These are phyloP conservation scores for Teleiodes luculella DNA, from an alignment of 2,888 invertebrate genomes.

Conservation along the genomic window DNA sequence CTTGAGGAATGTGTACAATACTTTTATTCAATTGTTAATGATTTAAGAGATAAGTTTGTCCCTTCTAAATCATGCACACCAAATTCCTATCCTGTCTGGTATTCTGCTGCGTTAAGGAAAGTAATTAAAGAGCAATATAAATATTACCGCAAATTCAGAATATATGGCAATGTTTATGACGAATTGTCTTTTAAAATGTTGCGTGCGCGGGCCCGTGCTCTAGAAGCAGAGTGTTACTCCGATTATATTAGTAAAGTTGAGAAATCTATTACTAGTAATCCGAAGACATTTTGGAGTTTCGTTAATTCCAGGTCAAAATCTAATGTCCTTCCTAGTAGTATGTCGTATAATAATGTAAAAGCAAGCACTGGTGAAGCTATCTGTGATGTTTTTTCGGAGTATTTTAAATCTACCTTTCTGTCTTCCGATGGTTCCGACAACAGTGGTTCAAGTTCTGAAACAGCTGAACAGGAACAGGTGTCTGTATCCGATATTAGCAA, in stretches of 20 bases:
- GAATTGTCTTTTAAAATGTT: no score
- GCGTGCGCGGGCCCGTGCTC: neutral
- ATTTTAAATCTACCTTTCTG: neutral
- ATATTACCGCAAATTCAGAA: no score
- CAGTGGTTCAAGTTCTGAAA: neutral
- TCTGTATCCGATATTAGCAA: neutral
- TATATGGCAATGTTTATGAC: no score
- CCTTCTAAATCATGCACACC: no score
- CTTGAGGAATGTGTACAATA: no score
- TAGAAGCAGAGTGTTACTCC: neutral
- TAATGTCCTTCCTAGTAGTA: neutral
- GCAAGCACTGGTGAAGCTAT: neutral
- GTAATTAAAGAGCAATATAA: no score
- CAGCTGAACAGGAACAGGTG: no score
- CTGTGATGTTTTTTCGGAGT: neutral
- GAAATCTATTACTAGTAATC: neutral
- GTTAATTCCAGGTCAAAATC: neutral
- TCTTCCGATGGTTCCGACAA: neutral
- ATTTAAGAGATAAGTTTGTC: no score
- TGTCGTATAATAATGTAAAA: neutral
- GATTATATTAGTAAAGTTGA: neutral
- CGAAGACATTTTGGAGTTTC: neutral
- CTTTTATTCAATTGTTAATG: no score
- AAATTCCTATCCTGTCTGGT: no score
- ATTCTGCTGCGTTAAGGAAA: no score